phyloP scores from a whole-genome alignment of 2,797 vertebrate species.

The Pseudocheirus occidentalis region DNA sequence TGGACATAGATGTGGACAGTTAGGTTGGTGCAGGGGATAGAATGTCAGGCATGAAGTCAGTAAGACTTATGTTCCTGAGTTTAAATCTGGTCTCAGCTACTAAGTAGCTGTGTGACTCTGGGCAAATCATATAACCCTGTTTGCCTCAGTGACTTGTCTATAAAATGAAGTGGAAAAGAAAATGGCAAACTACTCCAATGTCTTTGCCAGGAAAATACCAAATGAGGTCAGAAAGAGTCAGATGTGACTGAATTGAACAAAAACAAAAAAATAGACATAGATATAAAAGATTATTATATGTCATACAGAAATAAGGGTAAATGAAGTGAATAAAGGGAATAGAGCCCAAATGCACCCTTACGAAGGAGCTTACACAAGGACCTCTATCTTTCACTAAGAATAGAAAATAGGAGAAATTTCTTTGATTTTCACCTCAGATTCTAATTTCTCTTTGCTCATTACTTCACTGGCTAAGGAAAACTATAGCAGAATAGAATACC shows the following conservation, averaged over 20 bases:
- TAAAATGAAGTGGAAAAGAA: background rate
- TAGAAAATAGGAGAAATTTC: background rate
- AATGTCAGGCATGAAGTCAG: background rate
- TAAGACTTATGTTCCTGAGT: background rate
- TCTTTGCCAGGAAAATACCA: background rate
- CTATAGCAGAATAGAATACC: background rate
- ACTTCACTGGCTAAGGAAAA: background rate
- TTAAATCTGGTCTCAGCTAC: background rate
- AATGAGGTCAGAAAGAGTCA: background rate
- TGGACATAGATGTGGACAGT: background rate
- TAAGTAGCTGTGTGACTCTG: background rate
- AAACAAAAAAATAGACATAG: too few relatives aligned
- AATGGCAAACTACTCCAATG: background rate
- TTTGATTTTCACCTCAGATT: background rate
- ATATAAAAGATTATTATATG: too few relatives aligned
- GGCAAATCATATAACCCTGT: background rate
- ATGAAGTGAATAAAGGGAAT: too few relatives aligned
- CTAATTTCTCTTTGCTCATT: background rate
- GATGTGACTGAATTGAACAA: background rate
- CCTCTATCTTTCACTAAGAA: background rate
- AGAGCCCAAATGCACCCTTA: too few relatives aligned
- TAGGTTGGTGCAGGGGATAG: background rate
- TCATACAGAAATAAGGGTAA: too few relatives aligned
- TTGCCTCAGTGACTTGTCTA: background rate
- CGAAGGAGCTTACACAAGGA: too few relatives aligned